Evolutionary conservation across 2,113 vertebrate species (phyloP), one percentile per base, ranked within the genome.

Genomic region (Geococcyx californianus): DNA sequence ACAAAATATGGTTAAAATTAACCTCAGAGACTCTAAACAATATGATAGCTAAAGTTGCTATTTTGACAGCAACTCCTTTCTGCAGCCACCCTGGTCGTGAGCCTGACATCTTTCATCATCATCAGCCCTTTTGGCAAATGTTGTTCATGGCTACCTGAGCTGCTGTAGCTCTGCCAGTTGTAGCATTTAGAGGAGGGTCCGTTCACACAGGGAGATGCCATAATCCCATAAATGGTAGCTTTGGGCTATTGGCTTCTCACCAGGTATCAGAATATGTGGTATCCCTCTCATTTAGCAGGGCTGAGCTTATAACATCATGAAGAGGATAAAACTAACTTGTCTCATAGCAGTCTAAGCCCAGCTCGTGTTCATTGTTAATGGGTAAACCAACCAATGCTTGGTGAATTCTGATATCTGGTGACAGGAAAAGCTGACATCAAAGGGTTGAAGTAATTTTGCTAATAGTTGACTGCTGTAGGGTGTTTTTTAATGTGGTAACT

Each of bases 241-340:
- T 42, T 54, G 36, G 17, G 33, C 34, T 14, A 6, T 11, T 40
- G 47, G 25, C 26, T 47, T 77, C 88, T 73, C 54, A 33, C 12
- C 8, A 13, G 13, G 17, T 44, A 6, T 11, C 33, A 40, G 16
- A 87, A 44, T 2, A 1, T 5, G 11, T 47, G 45, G 42, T 54
- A 29, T 7, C 28, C 5, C 10, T 69, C 23, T 11, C 11, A 42
- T 16, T 28, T 31, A 49, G 34, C 42, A 49, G 36, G 3, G 6
- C 13, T 75, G 31, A 0, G 0, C 16, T 16, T 75, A 8, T 25
- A 84, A 51, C 23, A 40, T 13, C 40, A 9, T 6, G 20, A 77
- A n/a, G 18, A 66, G 23, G 21, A 7, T 40, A 40, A 82, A 94
- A 87, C 31, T 38, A 26, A 16, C 18, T 55, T 47, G 49, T 55